Base-by-base conservation (phyloP, 1,140 invertebrate species). In the Drosophila pandora region DNA sequence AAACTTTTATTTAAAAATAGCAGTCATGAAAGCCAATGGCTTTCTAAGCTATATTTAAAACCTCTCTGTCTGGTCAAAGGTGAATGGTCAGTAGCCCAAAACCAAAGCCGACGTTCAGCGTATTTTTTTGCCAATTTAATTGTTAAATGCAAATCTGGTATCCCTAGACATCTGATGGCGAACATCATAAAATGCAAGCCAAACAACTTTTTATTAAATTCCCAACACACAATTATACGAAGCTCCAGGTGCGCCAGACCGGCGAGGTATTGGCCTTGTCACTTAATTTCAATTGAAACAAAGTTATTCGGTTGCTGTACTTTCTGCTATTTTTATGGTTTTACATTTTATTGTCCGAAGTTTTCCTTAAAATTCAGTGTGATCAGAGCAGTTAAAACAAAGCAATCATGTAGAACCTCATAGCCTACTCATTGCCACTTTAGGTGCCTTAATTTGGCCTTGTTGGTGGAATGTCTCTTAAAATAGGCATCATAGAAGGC, bases 61-160 rank as follows among this genome's bases (percentile, higher is more conserved):
- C 5, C 13, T 13, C 41, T 17, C 12, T 21, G 59, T 61, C 47
- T 65, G 41, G 41, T 43, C 48, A 65, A 53, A 76, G 77, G 76
- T 81, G 58, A 79, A 79, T 63, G 76, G 76, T 73, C 41, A 54
- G 22, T 34, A 45, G 23, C 43, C 28, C 41, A 12, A 17, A 17
- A 5, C n/a, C 17, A 17, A 54, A 55, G 68, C 61, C 57, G 72
- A 72, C 37, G 69, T 45, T 28, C 56, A 62, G 45, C 52, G 30
- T 52, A 9, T 58, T n/a, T 47, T 63, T 73, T 63, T 64, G 41
- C 39, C 57, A 70, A 79, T 79, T 55, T 79, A 70, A 79, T 75
- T 79, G 76, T 64, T 58, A 75, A 58, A 79, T 70, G 76, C 59
- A 79, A 79, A 79, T 79, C 41, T 21, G 23, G 6, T 43, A 32